Percentiles rank a stretch among this genome's conserved stretches.
Evolutionary conservation across 2,113 vertebrate species (phyloP).

Genomic region (Empidonax alnorum): DNA sequence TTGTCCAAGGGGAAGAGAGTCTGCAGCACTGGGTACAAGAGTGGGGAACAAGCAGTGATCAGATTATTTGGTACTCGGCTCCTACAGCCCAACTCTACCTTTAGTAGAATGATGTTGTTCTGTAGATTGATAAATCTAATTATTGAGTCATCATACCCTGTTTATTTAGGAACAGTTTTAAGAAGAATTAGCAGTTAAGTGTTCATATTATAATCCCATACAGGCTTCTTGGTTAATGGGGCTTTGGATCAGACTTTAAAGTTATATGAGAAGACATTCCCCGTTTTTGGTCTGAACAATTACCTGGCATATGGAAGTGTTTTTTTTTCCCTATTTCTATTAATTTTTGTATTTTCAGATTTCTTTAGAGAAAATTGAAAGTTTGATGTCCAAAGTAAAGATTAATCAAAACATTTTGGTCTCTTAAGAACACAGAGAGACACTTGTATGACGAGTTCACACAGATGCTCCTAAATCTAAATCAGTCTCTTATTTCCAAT

Average conservation of each 20-base stretch:
- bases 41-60: background rate
- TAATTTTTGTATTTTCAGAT: background rate
- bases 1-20: background rate
- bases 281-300: background rate
- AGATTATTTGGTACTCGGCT: background rate
- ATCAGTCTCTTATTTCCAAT: background rate
- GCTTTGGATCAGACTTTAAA: background rate
- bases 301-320: background rate
- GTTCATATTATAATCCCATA: background rate
- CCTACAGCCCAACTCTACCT: background rate
- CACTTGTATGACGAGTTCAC: background rate
- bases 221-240: background rate
- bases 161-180: background rate
- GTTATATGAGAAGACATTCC: background rate
- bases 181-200: background rate
- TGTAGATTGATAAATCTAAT: background rate
- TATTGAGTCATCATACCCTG: no score
- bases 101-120: no score
- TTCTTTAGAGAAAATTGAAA: background rate
- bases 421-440: background rate
- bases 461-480: background rate
- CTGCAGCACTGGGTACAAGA: background rate
- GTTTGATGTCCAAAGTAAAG: background rate
- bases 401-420: background rate
- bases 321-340: rapidly evolving